Conservation (phyloP, 2,888 invertebrate species). For the Pterobdella sp. region DNA sequence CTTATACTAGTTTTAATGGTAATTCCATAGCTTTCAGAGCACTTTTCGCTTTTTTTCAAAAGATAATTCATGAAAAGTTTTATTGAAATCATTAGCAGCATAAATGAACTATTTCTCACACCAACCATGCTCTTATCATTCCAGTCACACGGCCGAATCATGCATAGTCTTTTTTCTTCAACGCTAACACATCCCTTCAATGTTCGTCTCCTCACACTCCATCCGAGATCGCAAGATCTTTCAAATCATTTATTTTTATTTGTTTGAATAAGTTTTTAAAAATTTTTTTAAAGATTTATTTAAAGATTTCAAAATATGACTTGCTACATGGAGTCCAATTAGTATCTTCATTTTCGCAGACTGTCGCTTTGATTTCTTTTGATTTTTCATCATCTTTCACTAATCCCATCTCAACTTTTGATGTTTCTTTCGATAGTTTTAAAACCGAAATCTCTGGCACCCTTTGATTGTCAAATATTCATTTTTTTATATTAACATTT, state of each 20-base stretch:
- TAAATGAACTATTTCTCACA: too few relatives aligned
- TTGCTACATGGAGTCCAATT: neutral
- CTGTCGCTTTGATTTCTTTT: neutral
- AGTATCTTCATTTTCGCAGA: neutral
- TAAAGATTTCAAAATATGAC: too few relatives aligned
- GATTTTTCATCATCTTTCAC: neutral
- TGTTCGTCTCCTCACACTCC: neutral
- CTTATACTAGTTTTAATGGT: too few relatives aligned
- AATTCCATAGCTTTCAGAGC: too few relatives aligned
- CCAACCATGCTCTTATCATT: too few relatives aligned
- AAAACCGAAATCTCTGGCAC: neutral
- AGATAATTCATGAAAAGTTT: too few relatives aligned
- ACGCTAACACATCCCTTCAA: neutral
- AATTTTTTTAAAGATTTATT: too few relatives aligned
- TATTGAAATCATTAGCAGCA: too few relatives aligned
- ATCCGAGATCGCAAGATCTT: neutral
- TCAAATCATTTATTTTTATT: too few relatives aligned
- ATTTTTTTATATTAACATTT: neutral
- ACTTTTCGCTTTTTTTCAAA: too few relatives aligned
- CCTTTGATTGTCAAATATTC: neutral
- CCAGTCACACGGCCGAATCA: neutral
- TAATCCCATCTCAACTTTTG: neutral
- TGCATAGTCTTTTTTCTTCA: neutral
- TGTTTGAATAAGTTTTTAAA: neutral
- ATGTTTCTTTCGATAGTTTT: neutral